These are phyloP conservation scores for Busseola fusca DNA, from an alignment of 2,888 invertebrate genomes.

Conservation along the genomic window DNA sequence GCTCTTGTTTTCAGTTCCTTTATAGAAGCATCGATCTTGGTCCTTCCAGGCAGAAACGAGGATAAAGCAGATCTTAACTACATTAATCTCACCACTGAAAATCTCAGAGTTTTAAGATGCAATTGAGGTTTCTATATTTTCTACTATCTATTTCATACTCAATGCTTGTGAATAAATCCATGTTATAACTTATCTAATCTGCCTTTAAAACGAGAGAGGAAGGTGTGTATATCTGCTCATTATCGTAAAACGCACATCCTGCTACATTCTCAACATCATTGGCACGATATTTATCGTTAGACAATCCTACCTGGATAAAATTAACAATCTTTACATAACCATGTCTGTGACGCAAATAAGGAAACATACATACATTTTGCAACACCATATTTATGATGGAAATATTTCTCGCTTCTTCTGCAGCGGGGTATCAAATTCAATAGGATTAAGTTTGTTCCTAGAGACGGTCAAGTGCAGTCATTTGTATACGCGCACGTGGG, in stretches of 20 bases:
- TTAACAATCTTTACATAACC: slow-evolving; percentile 51
- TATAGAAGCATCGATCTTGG: background rate
- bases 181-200: slow-evolving; percentile 26
- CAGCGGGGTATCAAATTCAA: slow-evolving; percentile 63
- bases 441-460: slow-evolving; percentile 65
- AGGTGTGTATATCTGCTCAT: slow-evolving; percentile 42
- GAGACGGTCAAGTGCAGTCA: slow-evolving; percentile 67
- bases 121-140: slow-evolving; percentile 1
- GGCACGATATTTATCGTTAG: slow-evolving; percentile 56
- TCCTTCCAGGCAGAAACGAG: background rate
- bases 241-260: slow-evolving; percentile 51
- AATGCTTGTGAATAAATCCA: slow-evolving; percentile 38
- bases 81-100: background rate
- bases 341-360: slow-evolving; percentile 35
- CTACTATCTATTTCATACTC: slow-evolving; percentile 1
- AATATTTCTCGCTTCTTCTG: slow-evolving; percentile 50
- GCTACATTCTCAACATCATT: slow-evolving; percentile 44
- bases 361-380: slow-evolving; percentile 47
- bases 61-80: background rate
- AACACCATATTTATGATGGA: slow-evolving; percentile 51
- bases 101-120: background rate
- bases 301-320: slow-evolving; percentile 50
- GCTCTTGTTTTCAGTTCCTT: background rate
- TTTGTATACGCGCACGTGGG: slow-evolving; percentile 70
- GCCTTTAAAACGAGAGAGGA: slow-evolving; percentile 39